Evolutionary conservation across 2,113 vertebrate genomes (phyloP).

Genomic region (Nothocercus julius): DNA sequence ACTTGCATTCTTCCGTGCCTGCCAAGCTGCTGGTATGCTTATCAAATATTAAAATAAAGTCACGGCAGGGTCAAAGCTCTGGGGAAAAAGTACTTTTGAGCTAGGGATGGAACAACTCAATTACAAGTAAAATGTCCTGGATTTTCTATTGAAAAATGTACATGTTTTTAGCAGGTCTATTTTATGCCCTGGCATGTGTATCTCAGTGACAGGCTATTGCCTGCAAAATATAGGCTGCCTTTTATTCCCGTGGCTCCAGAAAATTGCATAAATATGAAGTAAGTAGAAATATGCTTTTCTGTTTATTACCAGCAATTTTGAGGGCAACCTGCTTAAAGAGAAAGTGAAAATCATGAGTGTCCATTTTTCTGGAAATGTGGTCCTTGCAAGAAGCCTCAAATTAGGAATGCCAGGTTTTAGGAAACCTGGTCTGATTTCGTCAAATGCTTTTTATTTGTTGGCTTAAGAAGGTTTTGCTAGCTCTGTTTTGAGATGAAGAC

Average conservation of each 20-base stretch:
- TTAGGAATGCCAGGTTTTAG: not conserved
- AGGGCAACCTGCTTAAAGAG: not conserved
- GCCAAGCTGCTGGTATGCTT: not conserved
- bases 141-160: not conserved
- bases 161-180: not conserved
- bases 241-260: not conserved
- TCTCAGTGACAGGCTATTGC: not conserved
- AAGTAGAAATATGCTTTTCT: not conserved
- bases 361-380: not conserved
- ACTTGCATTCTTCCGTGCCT: not conserved
- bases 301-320: not conserved
- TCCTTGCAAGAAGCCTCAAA: accelerated
- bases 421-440: not conserved
- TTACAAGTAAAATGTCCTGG: not conserved
- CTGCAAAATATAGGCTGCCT: not conserved
- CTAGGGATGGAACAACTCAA: not conserved
- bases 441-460: not conserved
- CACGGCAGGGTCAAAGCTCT: not conserved
- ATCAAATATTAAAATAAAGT: not conserved
- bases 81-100: not conserved
- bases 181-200: not conserved
- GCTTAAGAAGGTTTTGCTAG: not conserved
- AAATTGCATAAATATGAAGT: not conserved
- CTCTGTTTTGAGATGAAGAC: not conserved
- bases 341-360: not conserved